A percentile compares a stretch with the other conserved stretches of the same genome.
Conservation (phyloP, 2,888 invertebrate species). For the Agonopterix alstromeriana region DNA sequence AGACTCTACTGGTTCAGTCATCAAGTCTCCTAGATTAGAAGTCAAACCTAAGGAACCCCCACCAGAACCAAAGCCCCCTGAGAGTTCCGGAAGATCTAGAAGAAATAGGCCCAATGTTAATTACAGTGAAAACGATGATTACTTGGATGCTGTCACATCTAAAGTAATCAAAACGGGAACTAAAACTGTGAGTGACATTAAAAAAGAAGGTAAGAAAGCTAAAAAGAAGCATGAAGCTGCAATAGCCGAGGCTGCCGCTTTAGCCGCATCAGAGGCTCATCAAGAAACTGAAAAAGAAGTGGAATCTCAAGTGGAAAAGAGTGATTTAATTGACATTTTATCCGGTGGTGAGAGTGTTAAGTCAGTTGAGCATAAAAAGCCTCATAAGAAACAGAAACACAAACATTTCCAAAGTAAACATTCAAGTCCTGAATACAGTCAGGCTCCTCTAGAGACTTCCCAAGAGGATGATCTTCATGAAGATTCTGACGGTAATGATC, state of each 20-base stretch:
- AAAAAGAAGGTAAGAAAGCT: conserved; percentile 57
- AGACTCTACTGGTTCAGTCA: conserved; percentile 35
- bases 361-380: conserved; percentile 35
- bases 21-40: conserved; percentile 48
- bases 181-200: conserved; percentile 59
- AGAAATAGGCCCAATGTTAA: conserved; percentile 68
- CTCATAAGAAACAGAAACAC: conserved; percentile 50
- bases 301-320: conserved; percentile 41
- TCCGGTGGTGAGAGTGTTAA: conserved; percentile 43
- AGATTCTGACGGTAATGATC: conserved; percentile 23
- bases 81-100: conserved; percentile 56
- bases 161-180: conserved; percentile 40
- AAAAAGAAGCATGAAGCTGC: conserved; percentile 39
- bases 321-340: conserved; percentile 53
- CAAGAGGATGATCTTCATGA: conserved; percentile 20
- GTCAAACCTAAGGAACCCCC: conserved; percentile 47
- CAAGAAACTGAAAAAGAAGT: conserved; percentile 37
- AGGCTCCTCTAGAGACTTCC: conserved; percentile 14
- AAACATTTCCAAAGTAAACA: conserved; percentile 47
- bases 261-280: conserved; percentile 16
- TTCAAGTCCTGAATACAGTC: conserved; percentile 40
- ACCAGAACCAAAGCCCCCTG: conserved; percentile 65
- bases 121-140: conserved; percentile 76
- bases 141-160: conserved; percentile 66
- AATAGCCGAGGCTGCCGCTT: conserved; percentile 24